These are phyloP conservation scores for Tanaodytes sp. DNA, from an alignment of 2,888 invertebrate genomes.

Conservation along the genomic window DNA sequence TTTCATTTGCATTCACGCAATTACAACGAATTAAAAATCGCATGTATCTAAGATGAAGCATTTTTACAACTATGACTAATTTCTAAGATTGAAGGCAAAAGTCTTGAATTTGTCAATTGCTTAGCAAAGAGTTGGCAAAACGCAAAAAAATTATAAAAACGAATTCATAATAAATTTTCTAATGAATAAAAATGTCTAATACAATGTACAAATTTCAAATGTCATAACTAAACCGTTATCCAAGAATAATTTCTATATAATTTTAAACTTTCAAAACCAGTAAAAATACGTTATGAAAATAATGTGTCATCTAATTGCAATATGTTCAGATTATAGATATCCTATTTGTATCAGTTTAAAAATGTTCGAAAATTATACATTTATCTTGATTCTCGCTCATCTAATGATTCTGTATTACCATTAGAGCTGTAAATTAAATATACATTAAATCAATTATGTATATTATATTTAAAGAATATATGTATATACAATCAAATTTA, in stretches of 20 bases:
- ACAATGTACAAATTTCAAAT: too few relatives aligned
- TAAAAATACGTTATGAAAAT: too few relatives aligned
- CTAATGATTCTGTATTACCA: conserved; percentile 61
- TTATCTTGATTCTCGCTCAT: conserved; percentile 68
- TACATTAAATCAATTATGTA: neutral
- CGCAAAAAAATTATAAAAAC: too few relatives aligned
- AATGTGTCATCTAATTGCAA: too few relatives aligned
- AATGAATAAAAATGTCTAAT: too few relatives aligned
- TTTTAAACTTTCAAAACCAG: too few relatives aligned
- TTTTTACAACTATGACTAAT: conserved; percentile 37
- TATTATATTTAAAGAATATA: conserved; percentile 10
- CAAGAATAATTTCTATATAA: too few relatives aligned
- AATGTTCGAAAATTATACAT: conserved; percentile 5
- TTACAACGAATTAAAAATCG: conserved; percentile 29
- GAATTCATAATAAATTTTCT: neutral
- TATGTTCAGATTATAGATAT: neutral
- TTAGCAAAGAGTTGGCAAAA: too few relatives aligned
- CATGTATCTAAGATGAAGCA: conserved; percentile 25
- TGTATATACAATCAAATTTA: conserved; percentile 2
- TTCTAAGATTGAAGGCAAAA: conserved; percentile 23
- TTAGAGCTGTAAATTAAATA: conserved; percentile 63
- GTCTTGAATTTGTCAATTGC: too few relatives aligned
- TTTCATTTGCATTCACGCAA: too few relatives aligned
- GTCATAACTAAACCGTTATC: too few relatives aligned
- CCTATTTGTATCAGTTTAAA: conserved; percentile 3